Percentiles rank a stretch among this genome's conserved stretches.
These are phyloP conservation scores for Hippocampus abdominalis DNA, from an alignment of 2,113 vertebrate genomes.

Conservation along the genomic window DNA sequence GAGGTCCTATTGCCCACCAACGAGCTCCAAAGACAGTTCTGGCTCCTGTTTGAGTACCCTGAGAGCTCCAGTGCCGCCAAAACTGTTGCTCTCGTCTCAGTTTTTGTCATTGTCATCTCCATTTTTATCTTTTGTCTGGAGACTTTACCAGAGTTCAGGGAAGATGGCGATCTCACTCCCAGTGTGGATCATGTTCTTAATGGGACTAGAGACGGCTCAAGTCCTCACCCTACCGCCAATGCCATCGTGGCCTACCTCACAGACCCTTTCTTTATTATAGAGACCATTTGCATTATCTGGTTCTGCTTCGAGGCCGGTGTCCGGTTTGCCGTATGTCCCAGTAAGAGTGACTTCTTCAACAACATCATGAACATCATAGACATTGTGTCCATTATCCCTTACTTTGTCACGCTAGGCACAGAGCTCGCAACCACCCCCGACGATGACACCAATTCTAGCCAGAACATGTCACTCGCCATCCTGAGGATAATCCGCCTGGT, in stretches of 20 bases:
- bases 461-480: constrained; percentile 95
- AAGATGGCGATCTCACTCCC: constrained; percentile 64
- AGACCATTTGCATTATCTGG: constrained; percentile 94
- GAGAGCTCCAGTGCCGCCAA: constrained; percentile 92
- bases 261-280: constrained; percentile 93
- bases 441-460: constrained; percentile 76
- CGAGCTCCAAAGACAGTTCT: constrained; percentile 89
- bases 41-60: constrained; percentile 95
- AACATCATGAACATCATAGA: constrained; percentile 98
- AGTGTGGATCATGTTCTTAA: constrained; percentile 51
- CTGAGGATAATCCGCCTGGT: constrained; percentile 92
- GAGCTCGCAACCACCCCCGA: constrained; percentile 85
- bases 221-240: constrained; percentile 52
- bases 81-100: constrained; percentile 87
- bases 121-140: constrained; percentile 97
- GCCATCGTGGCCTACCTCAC: constrained; percentile 73
- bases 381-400: constrained; percentile 93
- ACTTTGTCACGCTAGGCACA: constrained; percentile 91
- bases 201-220: constrained; percentile 49
- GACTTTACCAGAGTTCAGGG: constrained; percentile 91
- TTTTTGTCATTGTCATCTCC: constrained; percentile 92
- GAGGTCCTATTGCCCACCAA: constrained; percentile 85
- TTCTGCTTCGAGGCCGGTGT: constrained; percentile 91
- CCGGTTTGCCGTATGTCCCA: constrained; percentile 90
- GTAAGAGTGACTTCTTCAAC: constrained; percentile 90